These are phyloP conservation scores for Epinephelus fuscoguttatus DNA, from an alignment of 2,113 vertebrate genomes.

Conservation along the genomic window DNA sequence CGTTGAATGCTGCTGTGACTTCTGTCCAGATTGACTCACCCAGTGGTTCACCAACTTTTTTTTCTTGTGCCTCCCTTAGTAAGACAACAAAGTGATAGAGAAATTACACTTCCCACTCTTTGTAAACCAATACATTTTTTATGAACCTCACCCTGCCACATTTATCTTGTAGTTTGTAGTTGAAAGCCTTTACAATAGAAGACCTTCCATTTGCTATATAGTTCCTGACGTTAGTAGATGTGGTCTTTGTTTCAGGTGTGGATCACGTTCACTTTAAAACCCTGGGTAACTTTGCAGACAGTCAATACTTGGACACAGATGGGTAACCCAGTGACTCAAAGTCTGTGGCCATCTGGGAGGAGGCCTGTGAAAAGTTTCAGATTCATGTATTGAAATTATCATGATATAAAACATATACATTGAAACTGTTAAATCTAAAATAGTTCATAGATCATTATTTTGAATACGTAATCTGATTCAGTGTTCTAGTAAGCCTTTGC, in stretches of 20 bases:
- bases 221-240: background rate
- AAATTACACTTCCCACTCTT: background rate
- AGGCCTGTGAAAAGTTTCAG: too few species aligned
- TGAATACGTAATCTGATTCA: too few species aligned
- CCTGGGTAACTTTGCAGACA: background rate
- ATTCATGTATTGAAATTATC: too few species aligned
- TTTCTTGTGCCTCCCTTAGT: background rate
- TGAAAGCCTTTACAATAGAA: background rate
- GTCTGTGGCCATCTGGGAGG: too few species aligned
- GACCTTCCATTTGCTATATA: background rate
- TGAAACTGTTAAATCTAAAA: too few species aligned
- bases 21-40: background rate
- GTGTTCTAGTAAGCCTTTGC: too few species aligned
- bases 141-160: background rate
- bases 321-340: too few species aligned
- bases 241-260: background rate
- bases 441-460: too few species aligned
- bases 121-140: background rate
- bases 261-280: background rate
- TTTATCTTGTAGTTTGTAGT: background rate
- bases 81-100: background rate
- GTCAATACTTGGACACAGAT: background rate
- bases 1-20: background rate
- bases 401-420: too few species aligned
- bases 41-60: background rate